These are phyloP conservation scores for Leuciscus waleckii DNA, from an alignment of 2,797 vertebrate genomes.

Conservation along the genomic window DNA sequence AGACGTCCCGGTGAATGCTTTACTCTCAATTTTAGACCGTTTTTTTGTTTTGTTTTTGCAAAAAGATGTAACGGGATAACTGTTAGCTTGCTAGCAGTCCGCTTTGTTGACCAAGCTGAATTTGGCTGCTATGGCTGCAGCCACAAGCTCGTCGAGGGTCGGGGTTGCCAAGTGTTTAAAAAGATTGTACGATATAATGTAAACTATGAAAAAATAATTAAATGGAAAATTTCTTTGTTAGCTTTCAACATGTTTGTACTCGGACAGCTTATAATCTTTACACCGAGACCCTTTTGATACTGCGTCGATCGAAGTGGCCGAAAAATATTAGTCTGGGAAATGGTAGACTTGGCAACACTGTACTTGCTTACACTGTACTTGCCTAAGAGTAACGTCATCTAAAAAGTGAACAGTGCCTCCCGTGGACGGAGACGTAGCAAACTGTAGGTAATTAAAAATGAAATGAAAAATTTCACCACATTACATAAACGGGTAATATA, in stretches of 20 bases:
- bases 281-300: neutral
- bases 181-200: neutral
- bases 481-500: neutral
- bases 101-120: slow-evolving; percentile 58
- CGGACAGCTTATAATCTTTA: neutral
- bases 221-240: neutral
- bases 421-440: neutral
- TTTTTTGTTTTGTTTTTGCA: neutral
- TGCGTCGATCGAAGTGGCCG: no score
- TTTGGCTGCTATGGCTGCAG: slow-evolving; percentile 64
- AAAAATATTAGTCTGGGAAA: neutral
- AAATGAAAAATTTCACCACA: neutral
- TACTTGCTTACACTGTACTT: neutral
- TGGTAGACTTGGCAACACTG: slow-evolving; percentile 15
- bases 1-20: neutral
- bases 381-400: neutral
- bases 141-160: slow-evolving; percentile 21
- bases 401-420: neutral
- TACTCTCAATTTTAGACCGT: neutral
- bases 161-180: slow-evolving; percentile 21
- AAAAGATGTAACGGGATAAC: neutral
- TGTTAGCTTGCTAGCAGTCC: neutral
- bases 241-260: neutral
- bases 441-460: neutral
- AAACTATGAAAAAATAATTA: no score